Evolutionary conservation across 92 coral and sea anemone species (phyloP).

Genomic region (Actinernus sp.): DNA sequence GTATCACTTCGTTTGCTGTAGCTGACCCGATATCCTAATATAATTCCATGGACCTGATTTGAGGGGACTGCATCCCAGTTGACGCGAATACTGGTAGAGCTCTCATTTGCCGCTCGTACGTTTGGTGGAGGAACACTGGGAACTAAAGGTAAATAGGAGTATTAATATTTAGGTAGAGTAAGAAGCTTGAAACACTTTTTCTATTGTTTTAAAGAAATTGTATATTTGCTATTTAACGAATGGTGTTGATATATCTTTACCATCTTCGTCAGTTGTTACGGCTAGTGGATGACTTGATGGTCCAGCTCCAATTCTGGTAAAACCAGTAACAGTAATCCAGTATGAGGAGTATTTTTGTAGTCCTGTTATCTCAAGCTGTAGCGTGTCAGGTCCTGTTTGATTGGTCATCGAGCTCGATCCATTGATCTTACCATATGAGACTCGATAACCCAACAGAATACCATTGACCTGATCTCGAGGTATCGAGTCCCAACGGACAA

Average conservation of each 20-base stretch:
- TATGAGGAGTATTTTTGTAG: neutral
- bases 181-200: neutral
- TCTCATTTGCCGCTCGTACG: neutral
- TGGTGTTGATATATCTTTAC: neutral
- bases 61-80: conserved; percentile 14
- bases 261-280: neutral
- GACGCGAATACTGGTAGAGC: conserved; percentile 1
- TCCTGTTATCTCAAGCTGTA: neutral
- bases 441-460: neutral
- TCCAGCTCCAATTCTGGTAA: conserved; percentile 1
- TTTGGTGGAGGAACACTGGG: conserved; percentile 28
- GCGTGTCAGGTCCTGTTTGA: neutral
- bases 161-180: no score
- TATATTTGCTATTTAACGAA: no score
- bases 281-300: neutral
- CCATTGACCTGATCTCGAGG: neutral
- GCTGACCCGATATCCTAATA: neutral
- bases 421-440: neutral
- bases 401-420: neutral
- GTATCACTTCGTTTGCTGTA: neutral
- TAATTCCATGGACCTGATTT: neutral
- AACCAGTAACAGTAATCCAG: neutral
- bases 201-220: no score
- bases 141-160: no score
- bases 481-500: conserved; percentile 9